Conservation (phyloP, 2,888 invertebrate genomes). For the Lissonota sp. region DNA sequence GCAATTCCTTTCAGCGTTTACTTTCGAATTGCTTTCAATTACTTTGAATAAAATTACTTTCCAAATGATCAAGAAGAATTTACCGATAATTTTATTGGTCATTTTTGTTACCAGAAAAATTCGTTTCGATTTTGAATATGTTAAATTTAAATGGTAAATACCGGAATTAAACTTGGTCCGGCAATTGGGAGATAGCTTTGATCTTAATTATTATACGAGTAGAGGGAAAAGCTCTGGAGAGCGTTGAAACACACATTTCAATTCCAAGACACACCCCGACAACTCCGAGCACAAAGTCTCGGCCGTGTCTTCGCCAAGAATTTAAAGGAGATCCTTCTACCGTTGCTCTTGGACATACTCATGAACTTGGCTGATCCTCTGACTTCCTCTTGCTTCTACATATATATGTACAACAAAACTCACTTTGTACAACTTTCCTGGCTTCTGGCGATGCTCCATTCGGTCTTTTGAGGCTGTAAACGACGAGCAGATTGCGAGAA, state of each 20-base stretch:
- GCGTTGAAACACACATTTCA: conserved; percentile 30
- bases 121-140: too few relatives aligned
- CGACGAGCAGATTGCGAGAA: conserved; percentile 59
- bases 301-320: conserved; percentile 33
- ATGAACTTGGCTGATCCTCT: conserved; percentile 39
- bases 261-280: conserved; percentile 31
- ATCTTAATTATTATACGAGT: neutral
- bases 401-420: neutral
- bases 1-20: too few relatives aligned
- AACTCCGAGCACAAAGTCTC: conserved; percentile 28
- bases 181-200: too few relatives aligned
- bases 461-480: conserved; percentile 51
- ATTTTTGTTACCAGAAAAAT: too few relatives aligned
- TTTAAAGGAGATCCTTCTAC: conserved; percentile 22
- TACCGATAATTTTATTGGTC: too few relatives aligned
- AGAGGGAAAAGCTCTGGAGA: neutral
- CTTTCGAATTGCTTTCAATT: too few relatives aligned
- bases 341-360: conserved; percentile 36
- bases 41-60: too few relatives aligned
- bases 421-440: conserved; percentile 50
- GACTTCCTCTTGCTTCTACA: conserved; percentile 9
- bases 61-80: too few relatives aligned
- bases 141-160: too few relatives aligned
- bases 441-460: conserved; percentile 25
- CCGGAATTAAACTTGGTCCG: too few relatives aligned